Evolutionary conservation across 2,113 vertebrate species (phyloP), one percentile per base, ranked within the genome.

Genomic region (Coptodon rendalli): DNA sequence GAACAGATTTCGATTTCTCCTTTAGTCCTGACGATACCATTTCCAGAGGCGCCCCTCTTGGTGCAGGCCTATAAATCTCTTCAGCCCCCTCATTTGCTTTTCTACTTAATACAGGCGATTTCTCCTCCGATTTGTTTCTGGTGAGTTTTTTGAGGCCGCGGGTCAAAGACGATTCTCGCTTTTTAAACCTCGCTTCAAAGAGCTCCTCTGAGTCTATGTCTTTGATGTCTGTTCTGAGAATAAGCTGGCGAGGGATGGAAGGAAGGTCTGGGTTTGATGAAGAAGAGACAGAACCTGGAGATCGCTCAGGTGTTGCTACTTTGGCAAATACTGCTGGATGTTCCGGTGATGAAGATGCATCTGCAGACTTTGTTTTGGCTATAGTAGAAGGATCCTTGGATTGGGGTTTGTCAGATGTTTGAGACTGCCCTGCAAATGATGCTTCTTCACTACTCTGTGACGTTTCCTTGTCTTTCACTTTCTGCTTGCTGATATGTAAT

Each of bases 171-270:
- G 98, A 98, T 87, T 98, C 97, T 0, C 97, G 96, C 80, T 97
- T 97, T 92, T 99, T 99, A 93, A 99, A 99, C 87, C 97, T 97
- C n/a, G 98, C 97, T 90, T 99, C 97, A 5, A 99, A 99, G 31
- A 99, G 95, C 24, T 98, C 98, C 92, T 99, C 97, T 0, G 98
- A 99, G 85, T 98, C 97, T 0, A 99, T 97, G 95, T 99, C 97
- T 87, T 97, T 96, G 57, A 99, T 98, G 83, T 96, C 96, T 14
- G 91, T 91, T 78, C 96, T 84, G 63, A 95, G 94, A 56, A 86
- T 79, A 2, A 95, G 94, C n/a, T 90, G 94, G 9, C 52, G 89
- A 6, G 91, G 71, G 12, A 57, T 8, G 57, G 84, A 68, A 10
- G 88, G 61, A 12, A 73, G 68, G 12, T 92, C 89, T 1, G 90